These are phyloP conservation scores for Heliconius hortense DNA, from an alignment of 2,888 invertebrate genomes.

Conservation along the genomic window DNA sequence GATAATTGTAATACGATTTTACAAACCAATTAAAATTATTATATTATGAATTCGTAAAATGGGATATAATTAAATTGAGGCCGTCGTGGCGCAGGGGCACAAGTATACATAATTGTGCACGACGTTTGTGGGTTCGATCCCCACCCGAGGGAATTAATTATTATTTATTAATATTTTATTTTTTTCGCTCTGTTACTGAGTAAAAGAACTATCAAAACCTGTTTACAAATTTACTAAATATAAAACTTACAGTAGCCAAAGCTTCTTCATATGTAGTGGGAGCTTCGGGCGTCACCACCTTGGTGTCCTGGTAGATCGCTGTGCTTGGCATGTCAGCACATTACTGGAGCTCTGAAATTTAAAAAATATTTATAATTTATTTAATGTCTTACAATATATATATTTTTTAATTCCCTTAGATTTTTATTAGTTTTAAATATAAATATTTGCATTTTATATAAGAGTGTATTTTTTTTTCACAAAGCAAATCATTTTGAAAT, in stretches of 20 bases:
- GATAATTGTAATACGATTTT: neutral
- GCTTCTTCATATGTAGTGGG: slow-evolving; percentile 69
- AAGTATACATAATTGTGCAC: too few relatives aligned
- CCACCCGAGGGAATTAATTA: too few relatives aligned
- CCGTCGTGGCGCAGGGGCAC: too few relatives aligned
- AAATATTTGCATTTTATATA: neutral
- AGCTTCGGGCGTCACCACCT: slow-evolving; percentile 66
- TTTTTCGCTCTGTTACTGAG: too few relatives aligned
- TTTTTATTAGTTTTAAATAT: neutral
- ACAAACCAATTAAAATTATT: neutral
- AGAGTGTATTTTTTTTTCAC: too few relatives aligned
- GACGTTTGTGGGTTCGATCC: too few relatives aligned
- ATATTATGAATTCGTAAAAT: neutral
- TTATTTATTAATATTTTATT: too few relatives aligned
- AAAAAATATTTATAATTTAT: neutral
- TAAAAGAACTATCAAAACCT: neutral
- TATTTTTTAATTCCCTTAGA: neutral
- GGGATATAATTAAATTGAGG: too few relatives aligned
- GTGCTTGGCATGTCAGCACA: slow-evolving; percentile 72
- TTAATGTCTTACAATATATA: neutral
- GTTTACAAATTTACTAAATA: neutral
- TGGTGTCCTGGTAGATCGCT: slow-evolving; percentile 66
- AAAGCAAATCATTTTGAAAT: too few relatives aligned
- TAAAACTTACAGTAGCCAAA: slow-evolving; percentile 66
- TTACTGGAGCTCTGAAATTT: slow-evolving; percentile 60